A percentile compares a stretch with the other conserved stretches of the same genome.
Conservation (phyloP, 2,113 vertebrate species). For the Lophochroa leadbeateri region DNA sequence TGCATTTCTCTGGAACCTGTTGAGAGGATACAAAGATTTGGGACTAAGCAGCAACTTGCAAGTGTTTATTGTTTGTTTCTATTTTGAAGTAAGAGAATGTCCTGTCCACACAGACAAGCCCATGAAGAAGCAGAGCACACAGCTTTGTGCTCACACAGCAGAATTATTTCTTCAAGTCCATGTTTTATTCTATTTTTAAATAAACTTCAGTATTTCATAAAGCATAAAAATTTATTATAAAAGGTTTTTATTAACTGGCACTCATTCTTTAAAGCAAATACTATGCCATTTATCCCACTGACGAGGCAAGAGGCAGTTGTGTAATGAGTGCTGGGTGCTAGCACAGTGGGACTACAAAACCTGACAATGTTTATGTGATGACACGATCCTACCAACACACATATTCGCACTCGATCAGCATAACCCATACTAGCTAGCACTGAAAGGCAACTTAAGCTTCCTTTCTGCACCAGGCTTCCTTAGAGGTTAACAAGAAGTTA, state of each 20-base stretch:
- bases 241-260: not conserved
- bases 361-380: not conserved
- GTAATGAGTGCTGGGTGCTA: not conserved
- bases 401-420: not conserved
- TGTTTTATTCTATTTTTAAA: not conserved
- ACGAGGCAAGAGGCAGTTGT: not conserved
- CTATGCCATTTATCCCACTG: not conserved
- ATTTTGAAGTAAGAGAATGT: not conserved
- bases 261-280: not conserved
- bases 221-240: not conserved
- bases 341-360: not conserved
- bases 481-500: not conserved
- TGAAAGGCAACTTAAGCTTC: not conserved
- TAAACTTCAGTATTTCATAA: not conserved
- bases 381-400: not conserved
- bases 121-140: not conserved
- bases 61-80: not conserved
- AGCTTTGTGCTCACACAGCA: not conserved
- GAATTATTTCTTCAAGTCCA: not conserved
- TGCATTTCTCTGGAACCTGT: conserved; percentile 85
- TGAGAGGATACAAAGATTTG: not conserved
- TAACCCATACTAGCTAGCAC: not conserved
- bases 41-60: fast-evolving
- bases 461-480: not conserved
- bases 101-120: not conserved